Percentiles rank a stretch among this genome's conserved stretches.
Conservation (phyloP, 2,888 invertebrate genomes). For the Galeopsomyia nigrocyanea region DNA sequence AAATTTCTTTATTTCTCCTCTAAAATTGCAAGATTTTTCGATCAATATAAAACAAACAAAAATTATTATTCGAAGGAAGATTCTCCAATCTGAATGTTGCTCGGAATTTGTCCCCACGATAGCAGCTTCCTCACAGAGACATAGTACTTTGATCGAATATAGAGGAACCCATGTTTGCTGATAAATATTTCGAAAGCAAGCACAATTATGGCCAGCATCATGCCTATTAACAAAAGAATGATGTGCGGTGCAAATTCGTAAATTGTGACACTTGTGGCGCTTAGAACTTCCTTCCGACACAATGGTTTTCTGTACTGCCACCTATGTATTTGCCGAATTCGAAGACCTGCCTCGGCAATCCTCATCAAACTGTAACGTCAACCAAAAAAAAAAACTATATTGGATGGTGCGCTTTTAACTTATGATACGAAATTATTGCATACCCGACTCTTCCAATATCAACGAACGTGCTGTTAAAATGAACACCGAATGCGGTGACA, state of each 20-base stretch:
- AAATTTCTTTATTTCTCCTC: too few relatives aligned
- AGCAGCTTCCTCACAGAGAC: too few relatives aligned
- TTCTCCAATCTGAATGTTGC: too few relatives aligned
- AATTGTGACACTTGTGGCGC: conserved; percentile 35
- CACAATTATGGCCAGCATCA: background rate
- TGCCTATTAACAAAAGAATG: conserved; percentile 28
- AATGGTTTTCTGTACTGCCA: conserved; percentile 31
- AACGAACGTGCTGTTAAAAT: conserved; percentile 2
- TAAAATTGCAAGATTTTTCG: too few relatives aligned
- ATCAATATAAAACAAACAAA: too few relatives aligned
- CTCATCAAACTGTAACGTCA: conserved; percentile 16
- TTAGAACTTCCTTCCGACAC: conserved; percentile 35
- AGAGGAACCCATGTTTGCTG: too few relatives aligned
- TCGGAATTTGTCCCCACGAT: too few relatives aligned
- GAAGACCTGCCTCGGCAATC: conserved; percentile 21
- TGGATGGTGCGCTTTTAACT: background rate
- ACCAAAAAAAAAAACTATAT: background rate
- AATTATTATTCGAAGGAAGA: too few relatives aligned
- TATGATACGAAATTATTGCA: background rate
- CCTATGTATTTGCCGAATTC: conserved; percentile 15
- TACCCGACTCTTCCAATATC: conserved; percentile 21
- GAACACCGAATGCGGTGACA: background rate
- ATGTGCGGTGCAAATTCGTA: conserved; percentile 41
- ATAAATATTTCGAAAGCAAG: background rate
- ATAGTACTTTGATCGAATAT: too few relatives aligned